Base-by-base conservation (phyloP, 64 coral and sea anemone species). In the Pocillopora verrucosa region DNA sequence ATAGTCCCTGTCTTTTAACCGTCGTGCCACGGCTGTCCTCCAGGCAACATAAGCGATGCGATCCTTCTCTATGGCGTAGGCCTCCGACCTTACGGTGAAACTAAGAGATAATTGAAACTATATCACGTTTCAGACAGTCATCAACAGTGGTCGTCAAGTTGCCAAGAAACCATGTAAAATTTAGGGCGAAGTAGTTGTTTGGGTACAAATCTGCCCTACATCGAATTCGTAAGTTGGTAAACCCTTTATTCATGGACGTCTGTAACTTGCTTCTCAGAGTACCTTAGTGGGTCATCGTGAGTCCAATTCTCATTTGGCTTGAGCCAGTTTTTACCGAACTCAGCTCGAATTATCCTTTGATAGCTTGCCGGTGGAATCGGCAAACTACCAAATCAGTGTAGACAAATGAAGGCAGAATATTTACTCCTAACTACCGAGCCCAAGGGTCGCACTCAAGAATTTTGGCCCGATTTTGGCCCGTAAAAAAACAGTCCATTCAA, bases 1-100 rank as follows among this genome's bases (percentile, higher is more conserved):
- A 16, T 87, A 92, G 57, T 89, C 51, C 74, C 77, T 96, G 45
- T 96, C 62, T 82, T 72, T 93, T 10, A 96, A 35, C 1, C 69
- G 57, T 9, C 36, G 25, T 16, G 94, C 94, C 61, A 96, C 94
- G 17, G 25, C 74, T 25, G 65, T 90, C 94, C 94, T 93, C 91
- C 94, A 95, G 3, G 51, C 20, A 3, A 95, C 61, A 38, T 51
- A 51, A 3, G 41, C 7, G 3, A 4, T 7, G 7, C 3, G 7
- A 51, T 51, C 41, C 3, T 51, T 7, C 7, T 51, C 41, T 7
- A 51, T 51, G 7, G 41, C 41, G 41, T 84, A 84, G 0, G 86
- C 84, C 63, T 95, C 94, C 0, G 65, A 30, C 59, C 41, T 91
- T 16, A 38, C 88, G 94, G 61, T 92, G 89, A 35, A 92, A 80